Evolutionary conservation across 2,113 vertebrate genomes (phyloP).

Genomic region (Chaetodon auriga): DNA sequence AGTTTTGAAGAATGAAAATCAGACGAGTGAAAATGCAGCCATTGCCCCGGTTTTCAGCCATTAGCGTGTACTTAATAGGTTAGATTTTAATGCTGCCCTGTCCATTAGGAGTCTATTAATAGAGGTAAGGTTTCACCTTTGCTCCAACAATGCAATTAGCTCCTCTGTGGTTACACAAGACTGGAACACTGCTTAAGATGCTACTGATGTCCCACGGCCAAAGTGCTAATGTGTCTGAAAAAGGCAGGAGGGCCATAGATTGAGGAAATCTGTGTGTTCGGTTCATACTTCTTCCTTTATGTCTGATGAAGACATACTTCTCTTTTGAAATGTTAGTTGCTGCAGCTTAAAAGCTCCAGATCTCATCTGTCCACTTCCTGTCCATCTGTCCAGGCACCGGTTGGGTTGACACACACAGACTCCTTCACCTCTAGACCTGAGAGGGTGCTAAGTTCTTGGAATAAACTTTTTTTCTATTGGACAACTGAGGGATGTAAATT

Average conservation of each 20-base stretch:
- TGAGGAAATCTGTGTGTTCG: not conserved
- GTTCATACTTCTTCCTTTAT: not conserved
- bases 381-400: not conserved
- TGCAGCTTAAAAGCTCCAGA: not conserved
- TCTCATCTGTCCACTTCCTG: not conserved
- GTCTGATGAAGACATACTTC: not conserved
- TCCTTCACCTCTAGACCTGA: not conserved
- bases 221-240: conserved; percentile 1
- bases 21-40: not conserved
- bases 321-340: not conserved
- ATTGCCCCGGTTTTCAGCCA: not conserved
- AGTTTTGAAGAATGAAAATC: not conserved
- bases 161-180: conserved; percentile 37
- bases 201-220: conserved; percentile 32
- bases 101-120: conserved; percentile 31
- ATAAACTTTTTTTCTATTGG: not conserved
- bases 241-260: conserved; percentile 1
- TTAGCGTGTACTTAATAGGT: not conserved
- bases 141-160: conserved; percentile 44
- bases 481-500: not conserved
- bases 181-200: conserved; percentile 26
- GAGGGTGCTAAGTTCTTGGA: not conserved
- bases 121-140: conserved; percentile 42
- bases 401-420: not conserved
- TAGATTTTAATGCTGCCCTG: conserved; percentile 22